Percentiles rank a stretch among this genome's conserved stretches.
Evolutionary conservation across 2,888 invertebrate genomes (phyloP).

Genomic region (Auanema freiburgensis): DNA sequence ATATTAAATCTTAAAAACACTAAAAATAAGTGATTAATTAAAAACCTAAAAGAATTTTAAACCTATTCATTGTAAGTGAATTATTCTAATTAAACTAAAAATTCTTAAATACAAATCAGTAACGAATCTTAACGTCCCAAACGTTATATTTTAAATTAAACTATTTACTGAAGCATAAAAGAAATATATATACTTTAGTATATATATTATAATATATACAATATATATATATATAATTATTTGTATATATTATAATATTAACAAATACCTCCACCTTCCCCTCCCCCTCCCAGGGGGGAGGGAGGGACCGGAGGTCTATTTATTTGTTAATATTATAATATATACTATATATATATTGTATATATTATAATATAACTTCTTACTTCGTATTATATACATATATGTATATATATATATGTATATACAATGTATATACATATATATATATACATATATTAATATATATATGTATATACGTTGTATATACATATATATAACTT

Average conservation of each 20-base stretch:
- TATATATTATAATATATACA: conserved; percentile 9
- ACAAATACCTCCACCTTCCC: too few relatives aligned
- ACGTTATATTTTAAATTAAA: conserved; percentile 49
- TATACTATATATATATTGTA: conserved; percentile 14
- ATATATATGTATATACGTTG: conserved; percentile 12
- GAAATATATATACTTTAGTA: conserved; percentile 7
- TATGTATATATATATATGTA: conserved; percentile 7
- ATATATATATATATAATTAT: conserved; percentile 17
- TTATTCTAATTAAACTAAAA: conserved; percentile 53
- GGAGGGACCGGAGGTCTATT: conserved; percentile 3
- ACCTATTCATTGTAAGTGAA: conserved; percentile 51
- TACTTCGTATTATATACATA: conserved; percentile 2
- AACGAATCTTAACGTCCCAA: conserved; percentile 46
- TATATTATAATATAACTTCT: conserved; percentile 4
- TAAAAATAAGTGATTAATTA: conserved; percentile 51
- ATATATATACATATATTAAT: conserved; percentile 12
- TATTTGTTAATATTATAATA: conserved; percentile 7
- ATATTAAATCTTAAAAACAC: conserved; percentile 44
- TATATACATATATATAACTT: conserved; percentile 12
- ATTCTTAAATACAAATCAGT: conserved; percentile 26
- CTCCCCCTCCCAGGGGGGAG: too few relatives aligned
- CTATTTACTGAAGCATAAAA: conserved; percentile 32
- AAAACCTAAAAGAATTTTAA: conserved; percentile 35
- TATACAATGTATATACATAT: conserved; percentile 12
- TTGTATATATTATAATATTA: conserved; percentile 12